A percentile compares a stretch with the other conserved stretches of the same genome.
phyloP scores from a whole-genome alignment of 2,113 vertebrate species.

The Rafetus swinhoei region DNA sequence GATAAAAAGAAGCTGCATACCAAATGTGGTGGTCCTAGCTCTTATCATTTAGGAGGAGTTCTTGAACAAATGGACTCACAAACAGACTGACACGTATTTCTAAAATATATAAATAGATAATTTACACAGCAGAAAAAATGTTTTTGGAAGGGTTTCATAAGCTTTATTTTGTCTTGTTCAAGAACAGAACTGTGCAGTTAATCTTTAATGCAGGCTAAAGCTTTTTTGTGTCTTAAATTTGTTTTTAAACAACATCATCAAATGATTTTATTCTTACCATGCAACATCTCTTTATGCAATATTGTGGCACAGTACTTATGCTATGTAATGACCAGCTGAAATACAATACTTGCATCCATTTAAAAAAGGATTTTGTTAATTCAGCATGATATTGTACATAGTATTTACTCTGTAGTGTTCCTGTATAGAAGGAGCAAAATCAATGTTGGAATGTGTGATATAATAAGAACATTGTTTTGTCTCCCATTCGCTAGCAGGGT shows the following conservation, averaged over 20 bases:
- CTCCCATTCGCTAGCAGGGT: background rate
- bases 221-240: background rate
- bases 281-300: background rate
- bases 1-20: too few relatives aligned
- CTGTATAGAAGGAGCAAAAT: background rate
- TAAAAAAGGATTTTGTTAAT: background rate
- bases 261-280: background rate
- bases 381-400: background rate
- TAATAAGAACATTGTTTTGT: background rate
- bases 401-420: too few relatives aligned
- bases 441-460: background rate
- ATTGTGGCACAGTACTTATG: background rate
- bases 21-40: too few relatives aligned
- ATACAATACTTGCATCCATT: background rate
- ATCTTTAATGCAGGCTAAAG: background rate
- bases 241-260: background rate
- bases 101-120: background rate
- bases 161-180: background rate
- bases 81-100: too few relatives aligned
- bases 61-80: too few relatives aligned
- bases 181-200: background rate
- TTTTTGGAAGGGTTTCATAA: background rate
- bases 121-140: background rate
- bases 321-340: background rate
- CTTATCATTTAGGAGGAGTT: too few relatives aligned